phyloP scores from a whole-genome alignment of 2,113 vertebrate species.

The Cnemophilus loriae region DNA sequence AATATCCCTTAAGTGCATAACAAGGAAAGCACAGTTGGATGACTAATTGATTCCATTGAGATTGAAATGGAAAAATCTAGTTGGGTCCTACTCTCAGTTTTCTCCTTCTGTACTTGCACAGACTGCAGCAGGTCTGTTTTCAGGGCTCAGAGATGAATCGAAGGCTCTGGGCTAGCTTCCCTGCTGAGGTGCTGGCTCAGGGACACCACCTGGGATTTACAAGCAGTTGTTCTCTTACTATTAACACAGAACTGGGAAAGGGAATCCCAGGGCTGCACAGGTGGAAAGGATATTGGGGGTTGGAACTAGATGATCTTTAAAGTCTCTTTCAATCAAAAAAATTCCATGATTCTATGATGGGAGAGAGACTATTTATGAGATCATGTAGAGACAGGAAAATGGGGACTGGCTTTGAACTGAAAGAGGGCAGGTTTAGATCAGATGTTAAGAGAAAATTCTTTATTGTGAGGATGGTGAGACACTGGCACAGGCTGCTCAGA shows the following conservation, averaged over 20 bases:
- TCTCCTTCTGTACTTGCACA: background rate
- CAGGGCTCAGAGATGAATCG: background rate
- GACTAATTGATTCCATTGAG: background rate
- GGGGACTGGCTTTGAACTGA: background rate
- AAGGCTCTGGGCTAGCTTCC: background rate
- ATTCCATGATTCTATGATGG: background rate
- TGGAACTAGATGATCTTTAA: background rate
- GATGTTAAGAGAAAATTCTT: background rate
- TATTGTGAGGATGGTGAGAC: background rate
- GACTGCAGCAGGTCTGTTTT: background rate
- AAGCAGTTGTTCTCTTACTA: background rate
- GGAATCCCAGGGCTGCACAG: background rate
- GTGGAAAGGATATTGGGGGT: background rate
- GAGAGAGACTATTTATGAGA: background rate
- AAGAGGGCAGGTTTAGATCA: background rate
- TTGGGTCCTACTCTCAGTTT: background rate
- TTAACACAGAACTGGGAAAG: background rate
- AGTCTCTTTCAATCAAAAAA: background rate
- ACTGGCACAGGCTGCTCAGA: background rate
- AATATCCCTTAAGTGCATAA: background rate
- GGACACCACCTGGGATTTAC: background rate
- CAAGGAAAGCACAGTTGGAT: background rate
- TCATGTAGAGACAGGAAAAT: background rate
- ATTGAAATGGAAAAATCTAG: conserved; percentile 5
- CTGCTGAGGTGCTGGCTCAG: background rate